Base-by-base conservation (phyloP, 37 sponge, comb jelly and placozoan species). In the Agelas oroides region DNA sequence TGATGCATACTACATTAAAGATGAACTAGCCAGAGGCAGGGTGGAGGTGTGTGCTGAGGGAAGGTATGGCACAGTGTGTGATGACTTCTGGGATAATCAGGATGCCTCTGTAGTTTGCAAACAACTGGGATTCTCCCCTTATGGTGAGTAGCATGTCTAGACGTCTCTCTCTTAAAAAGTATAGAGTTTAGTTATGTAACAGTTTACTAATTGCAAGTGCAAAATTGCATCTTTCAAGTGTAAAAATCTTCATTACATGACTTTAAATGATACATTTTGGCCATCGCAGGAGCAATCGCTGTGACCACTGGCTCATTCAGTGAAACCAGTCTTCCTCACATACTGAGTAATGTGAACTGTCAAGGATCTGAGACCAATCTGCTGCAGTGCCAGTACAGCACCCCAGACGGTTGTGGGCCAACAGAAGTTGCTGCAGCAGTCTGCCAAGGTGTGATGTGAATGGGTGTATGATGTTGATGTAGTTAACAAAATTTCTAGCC, bases 41-140 rank as follows among this genome's bases (percentile, higher is more conserved):
- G 74, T 83, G 33, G 83, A 83, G 53, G 52, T 83, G 65, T 83
- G 83, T 53, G 57, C 53, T 13, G 57, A 35, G 30, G 70, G 81
- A 21, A 40, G 57, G 19, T 80, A 69, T 67, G 77, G 77, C 31
- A 24, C 65, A 5, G 66, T 78, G 65, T 78, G 79, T 59, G 65
- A 41, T 27, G 53, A 62, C 37, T 24, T 16, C 23, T 78, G 79
- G 79, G 65, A n/a, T 25, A 39, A 78, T 38, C 32, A 24, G 21
- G 65, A 78, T 40, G 79, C 79, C 25, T 64, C 79, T 24, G 66
- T 78, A 1, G 65, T 78, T 53, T 78, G 79, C 65, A 41, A 25
- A 38, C 79, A 78, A 27, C 65, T 65, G 19, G 79, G 79, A 58
- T 78, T 78, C 66, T 78, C 79, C 63, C 53, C 65, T 30, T 65